Evolutionary conservation across 2,113 vertebrate genomes (phyloP).

Genomic region (Garra rufa): DNA sequence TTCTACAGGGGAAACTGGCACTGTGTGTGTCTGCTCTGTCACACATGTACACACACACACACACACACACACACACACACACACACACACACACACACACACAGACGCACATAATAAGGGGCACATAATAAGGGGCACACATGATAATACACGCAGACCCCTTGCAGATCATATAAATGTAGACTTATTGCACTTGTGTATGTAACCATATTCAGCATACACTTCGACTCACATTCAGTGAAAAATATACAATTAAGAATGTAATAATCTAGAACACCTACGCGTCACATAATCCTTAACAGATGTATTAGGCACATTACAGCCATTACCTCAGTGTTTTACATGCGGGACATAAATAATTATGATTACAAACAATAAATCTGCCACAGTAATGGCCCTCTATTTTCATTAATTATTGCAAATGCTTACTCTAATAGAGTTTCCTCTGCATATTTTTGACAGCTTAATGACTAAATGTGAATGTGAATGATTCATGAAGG

Average conservation of each 20-base stretch:
- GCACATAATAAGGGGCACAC: background rate
- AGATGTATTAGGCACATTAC: background rate
- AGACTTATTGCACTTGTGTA: background rate
- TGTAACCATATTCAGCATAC: background rate
- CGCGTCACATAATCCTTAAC: background rate
- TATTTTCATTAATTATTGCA: background rate
- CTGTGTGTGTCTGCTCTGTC: slow-evolving; percentile 23
- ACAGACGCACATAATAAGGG: background rate
- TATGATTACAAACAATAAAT: background rate
- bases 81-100: background rate
- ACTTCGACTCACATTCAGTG: background rate
- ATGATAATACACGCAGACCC: background rate
- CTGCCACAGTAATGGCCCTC: background rate
- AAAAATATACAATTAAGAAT: background rate
- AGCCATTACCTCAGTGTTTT: background rate
- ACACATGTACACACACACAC: background rate
- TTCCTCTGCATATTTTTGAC: background rate
- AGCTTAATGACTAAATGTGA: background rate
- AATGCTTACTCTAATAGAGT: background rate
- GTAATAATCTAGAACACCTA: background rate
- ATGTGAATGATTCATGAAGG: background rate
- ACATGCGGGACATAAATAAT: background rate
- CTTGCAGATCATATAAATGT: background rate
- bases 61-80: background rate
- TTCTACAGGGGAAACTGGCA: slow-evolving; percentile 45